Evolutionary conservation across 1,140 invertebrate genomes (phyloP).

Genomic region (Batillaria attramentaria): DNA sequence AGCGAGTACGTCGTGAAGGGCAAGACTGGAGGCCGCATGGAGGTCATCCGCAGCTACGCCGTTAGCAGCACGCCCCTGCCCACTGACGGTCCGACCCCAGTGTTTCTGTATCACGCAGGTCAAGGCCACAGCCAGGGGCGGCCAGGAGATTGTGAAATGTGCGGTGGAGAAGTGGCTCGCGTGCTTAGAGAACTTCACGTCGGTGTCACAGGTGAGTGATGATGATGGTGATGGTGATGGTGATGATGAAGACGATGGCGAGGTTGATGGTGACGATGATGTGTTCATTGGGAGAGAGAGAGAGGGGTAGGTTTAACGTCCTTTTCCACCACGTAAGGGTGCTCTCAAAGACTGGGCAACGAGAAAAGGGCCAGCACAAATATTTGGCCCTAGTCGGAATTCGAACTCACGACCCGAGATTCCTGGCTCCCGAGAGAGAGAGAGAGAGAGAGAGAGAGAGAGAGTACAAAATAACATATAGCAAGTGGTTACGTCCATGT

Average conservation of each 20-base stretch:
- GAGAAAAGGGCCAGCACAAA: too few species aligned
- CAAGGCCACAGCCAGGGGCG: not conserved
- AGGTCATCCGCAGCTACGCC: not conserved
- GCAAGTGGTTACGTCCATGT: too few species aligned
- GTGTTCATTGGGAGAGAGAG: not conserved
- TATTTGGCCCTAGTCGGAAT: too few species aligned
- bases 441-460: too few species aligned
- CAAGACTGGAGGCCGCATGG: too few species aligned
- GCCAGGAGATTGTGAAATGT: not conserved
- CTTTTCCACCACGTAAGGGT: too few species aligned
- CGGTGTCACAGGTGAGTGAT: not conserved
- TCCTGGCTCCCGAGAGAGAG: too few species aligned
- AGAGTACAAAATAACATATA: too few species aligned
- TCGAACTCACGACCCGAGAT: too few species aligned
- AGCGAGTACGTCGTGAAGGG: not conserved
- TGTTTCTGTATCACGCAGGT: not conserved
- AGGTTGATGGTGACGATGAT: not conserved
- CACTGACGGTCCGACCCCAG: slow-evolving; percentile 1
- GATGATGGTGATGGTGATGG: too few species aligned
- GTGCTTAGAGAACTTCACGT: not conserved
- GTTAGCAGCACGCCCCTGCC: not conserved
- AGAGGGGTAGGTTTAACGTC: too few species aligned
- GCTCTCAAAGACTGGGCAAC: too few species aligned
- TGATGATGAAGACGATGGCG: not conserved
- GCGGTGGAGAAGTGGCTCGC: slow-evolving; percentile 1